Evolutionary conservation across 2,888 invertebrate species (phyloP).

Genomic region (Microdon myrmicae): DNA sequence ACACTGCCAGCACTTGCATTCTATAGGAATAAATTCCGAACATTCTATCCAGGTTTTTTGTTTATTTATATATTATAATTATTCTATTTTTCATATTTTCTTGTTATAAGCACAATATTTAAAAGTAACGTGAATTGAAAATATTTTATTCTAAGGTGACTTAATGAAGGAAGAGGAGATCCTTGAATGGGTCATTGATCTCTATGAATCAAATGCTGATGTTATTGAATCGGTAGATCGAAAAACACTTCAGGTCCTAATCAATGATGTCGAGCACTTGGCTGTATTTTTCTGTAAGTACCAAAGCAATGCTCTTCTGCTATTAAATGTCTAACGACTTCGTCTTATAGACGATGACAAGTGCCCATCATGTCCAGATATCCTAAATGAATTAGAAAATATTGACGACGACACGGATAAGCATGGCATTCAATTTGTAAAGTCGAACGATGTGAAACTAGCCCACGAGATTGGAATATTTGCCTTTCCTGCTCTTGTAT

Average conservation of each 20-base stretch:
- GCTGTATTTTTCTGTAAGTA: conserved; percentile 91
- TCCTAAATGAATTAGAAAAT: conserved; percentile 88
- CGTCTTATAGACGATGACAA: conserved; percentile 78
- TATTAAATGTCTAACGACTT: neutral
- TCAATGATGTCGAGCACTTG: conserved; percentile 89
- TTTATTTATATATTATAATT: neutral
- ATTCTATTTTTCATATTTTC: neutral
- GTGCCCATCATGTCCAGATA: conserved; percentile 84
- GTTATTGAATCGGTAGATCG: conserved; percentile 92
- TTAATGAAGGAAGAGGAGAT: conserved; percentile 92
- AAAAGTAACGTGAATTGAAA: neutral
- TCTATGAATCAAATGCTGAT: conserved; percentile 86
- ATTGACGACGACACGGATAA: conserved; percentile 93
- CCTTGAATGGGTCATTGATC: conserved; percentile 87
- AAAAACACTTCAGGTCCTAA: conserved; percentile 87
- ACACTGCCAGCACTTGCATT: conserved; percentile 85
- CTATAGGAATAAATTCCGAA: conserved; percentile 88
- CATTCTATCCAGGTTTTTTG: conserved; percentile 78
- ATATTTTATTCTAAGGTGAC: conserved; percentile 70
- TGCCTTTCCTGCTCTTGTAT: conserved; percentile 90
- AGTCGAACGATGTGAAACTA: conserved; percentile 88
- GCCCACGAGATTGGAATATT: conserved; percentile 92
- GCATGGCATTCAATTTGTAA: conserved; percentile 92
- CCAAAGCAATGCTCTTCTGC: neutral
- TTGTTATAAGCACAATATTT: neutral